Conservation (phyloP, 2,113 vertebrate genomes). For the Limnothrissa miodon region DNA sequence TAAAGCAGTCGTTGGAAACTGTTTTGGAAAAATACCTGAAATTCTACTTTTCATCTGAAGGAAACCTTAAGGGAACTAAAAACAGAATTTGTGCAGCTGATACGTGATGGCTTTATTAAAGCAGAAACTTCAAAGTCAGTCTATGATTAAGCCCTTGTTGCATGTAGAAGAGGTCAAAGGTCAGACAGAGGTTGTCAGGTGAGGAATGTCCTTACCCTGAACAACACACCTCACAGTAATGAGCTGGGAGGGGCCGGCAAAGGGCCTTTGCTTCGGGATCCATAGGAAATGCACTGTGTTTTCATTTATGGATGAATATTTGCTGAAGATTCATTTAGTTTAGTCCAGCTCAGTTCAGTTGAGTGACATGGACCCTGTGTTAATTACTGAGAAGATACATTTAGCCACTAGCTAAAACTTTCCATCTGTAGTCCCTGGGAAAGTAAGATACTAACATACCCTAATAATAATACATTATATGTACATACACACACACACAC, state of each 20-base stretch:
- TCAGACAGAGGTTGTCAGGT: slow-evolving; percentile 46
- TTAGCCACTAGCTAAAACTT: no score
- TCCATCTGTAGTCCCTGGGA: no score
- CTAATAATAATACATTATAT: no score
- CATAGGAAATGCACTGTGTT: neutral
- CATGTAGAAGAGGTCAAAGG: slow-evolving; percentile 44
- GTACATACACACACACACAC: no score
- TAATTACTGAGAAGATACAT: no score
- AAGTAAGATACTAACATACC: no score
- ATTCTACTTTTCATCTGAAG: neutral
- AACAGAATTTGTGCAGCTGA: neutral
- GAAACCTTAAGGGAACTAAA: neutral
- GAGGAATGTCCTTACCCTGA: slow-evolving; percentile 18
- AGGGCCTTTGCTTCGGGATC: neutral
- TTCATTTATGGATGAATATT: no score
- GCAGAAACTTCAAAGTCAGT: neutral
- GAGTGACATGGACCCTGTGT: no score
- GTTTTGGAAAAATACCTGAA: neutral
- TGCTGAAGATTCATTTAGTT: no score
- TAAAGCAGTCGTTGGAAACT: neutral
- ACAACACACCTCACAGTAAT: slow-evolving; percentile 30
- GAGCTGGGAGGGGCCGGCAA: neutral
- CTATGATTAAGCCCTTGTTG: slow-evolving; percentile 21
- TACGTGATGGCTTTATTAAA: neutral
- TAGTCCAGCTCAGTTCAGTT: no score